phyloP scores from a whole-genome alignment of 2,888 invertebrate species.

The Acheta domesticus region DNA sequence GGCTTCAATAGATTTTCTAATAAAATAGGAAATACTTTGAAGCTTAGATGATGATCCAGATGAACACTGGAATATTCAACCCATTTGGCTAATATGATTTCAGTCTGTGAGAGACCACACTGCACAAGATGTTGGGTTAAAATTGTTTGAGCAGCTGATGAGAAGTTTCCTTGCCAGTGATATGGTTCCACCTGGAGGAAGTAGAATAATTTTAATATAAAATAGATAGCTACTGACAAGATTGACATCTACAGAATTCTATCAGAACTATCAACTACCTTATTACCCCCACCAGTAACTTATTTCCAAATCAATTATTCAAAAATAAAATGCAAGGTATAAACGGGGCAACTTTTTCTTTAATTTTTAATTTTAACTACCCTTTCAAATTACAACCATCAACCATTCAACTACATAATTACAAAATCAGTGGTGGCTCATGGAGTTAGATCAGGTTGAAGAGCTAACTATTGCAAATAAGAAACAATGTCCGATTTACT shows the following conservation, averaged over 20 bases:
- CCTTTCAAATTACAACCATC: too few relatives aligned
- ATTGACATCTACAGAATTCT: neutral
- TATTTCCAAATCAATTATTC: constrained; percentile 18
- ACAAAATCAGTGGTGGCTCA: too few relatives aligned
- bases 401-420: too few relatives aligned
- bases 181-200: constrained; percentile 59
- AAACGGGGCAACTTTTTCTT: neutral
- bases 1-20: constrained; percentile 67
- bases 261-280: constrained; percentile 22
- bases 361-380: too few relatives aligned
- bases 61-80: constrained; percentile 73
- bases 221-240: neutral
- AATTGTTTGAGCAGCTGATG: constrained; percentile 75
- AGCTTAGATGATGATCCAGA: constrained; percentile 78
- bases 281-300: too few relatives aligned
- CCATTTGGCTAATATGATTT: constrained; percentile 73
- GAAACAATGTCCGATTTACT: too few relatives aligned
- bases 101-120: constrained; percentile 72
- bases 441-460: too few relatives aligned
- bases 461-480: too few relatives aligned
- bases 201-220: neutral
- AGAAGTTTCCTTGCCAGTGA: constrained; percentile 85
- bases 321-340: constrained; percentile 26
- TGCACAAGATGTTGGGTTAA: constrained; percentile 92
- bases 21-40: constrained; percentile 70